A percentile compares a stretch with the other conserved stretches of the same genome.
Conservation (phyloP, 2,113 vertebrate genomes). For the Suricata suricatta region DNA sequence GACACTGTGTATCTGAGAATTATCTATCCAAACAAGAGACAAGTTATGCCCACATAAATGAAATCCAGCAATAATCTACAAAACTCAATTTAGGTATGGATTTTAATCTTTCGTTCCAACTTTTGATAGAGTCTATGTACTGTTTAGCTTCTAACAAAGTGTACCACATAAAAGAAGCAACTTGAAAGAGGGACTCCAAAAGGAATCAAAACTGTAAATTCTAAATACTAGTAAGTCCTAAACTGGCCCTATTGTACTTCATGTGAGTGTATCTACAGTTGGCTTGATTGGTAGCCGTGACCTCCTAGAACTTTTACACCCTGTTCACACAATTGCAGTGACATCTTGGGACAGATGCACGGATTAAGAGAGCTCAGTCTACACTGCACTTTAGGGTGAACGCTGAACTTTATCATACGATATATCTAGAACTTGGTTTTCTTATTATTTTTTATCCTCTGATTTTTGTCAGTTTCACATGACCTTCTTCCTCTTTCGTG, state of each 20-base stretch:
- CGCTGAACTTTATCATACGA: background rate
- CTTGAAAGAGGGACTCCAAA: background rate
- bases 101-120: background rate
- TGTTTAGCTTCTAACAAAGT: background rate
- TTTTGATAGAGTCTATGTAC: background rate
- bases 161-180: constrained; percentile 11
- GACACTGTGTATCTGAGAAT: background rate
- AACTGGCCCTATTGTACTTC: background rate
- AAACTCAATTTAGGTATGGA: background rate
- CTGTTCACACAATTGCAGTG: background rate
- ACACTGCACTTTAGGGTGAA: background rate
- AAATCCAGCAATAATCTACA: constrained; percentile 17
- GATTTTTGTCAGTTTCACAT: background rate
- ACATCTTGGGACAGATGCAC: background rate
- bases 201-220: background rate
- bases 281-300: background rate
- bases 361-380: background rate
- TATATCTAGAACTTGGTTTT: background rate
- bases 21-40: constrained; percentile 22
- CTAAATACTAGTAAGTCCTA: background rate
- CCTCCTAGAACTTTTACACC: background rate
- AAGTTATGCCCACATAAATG: background rate
- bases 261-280: rapidly evolving
- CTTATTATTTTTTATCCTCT: background rate
- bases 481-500: constrained; percentile 4